Evolutionary conservation across 2,888 invertebrate species (phyloP).

Genomic region (Lymantria monacha): DNA sequence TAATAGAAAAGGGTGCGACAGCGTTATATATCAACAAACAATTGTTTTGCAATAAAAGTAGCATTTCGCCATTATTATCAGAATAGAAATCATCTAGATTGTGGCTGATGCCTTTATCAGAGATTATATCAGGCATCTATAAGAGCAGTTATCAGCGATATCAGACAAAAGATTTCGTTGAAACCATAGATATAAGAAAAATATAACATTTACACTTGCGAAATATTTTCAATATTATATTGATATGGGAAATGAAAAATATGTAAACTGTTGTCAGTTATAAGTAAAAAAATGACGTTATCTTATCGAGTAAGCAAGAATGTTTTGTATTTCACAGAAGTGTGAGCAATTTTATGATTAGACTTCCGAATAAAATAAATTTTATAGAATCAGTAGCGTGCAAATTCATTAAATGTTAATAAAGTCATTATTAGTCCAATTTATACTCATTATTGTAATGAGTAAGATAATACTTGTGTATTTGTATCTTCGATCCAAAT

Average conservation of each 20-base stretch:
- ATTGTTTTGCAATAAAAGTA: slow-evolving; percentile 14
- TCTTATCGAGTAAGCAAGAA: neutral
- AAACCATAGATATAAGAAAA: neutral
- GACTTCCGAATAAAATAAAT: no score
- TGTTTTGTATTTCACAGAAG: neutral
- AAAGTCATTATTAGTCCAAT: no score
- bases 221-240: neutral
- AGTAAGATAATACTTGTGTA: no score
- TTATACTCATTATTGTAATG: no score
- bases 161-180: neutral
- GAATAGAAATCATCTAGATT: slow-evolving; percentile 5
- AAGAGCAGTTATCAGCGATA: neutral
- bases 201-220: neutral
- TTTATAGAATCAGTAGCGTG: no score
- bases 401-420: no score
- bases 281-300: neutral
- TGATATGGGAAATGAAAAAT: neutral
- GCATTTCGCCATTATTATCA: slow-evolving; percentile 19
- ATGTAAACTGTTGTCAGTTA: neutral
- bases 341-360: no score
- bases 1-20: no score
- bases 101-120: slow-evolving; percentile 8
- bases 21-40: no score
- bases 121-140: slow-evolving; percentile 15
- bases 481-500: no score